A percentile compares a stretch with the other conserved stretches of the same genome.
Conservation (phyloP, 2,797 vertebrate genomes). For the Lycodopsis pacificus region DNA sequence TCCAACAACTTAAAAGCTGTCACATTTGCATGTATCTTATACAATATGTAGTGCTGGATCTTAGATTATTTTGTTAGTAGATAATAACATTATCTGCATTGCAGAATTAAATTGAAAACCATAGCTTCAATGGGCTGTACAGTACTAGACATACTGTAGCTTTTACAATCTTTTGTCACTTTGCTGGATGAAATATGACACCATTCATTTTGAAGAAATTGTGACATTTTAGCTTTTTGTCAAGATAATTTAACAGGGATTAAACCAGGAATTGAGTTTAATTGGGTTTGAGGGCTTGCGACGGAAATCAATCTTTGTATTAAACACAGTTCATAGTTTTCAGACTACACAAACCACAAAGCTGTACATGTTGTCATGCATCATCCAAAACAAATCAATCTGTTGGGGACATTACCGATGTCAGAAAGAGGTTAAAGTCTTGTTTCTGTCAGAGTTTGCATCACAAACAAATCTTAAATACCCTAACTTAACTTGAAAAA, state of each 20-base stretch:
- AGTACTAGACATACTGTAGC: background rate
- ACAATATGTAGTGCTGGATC: too few species aligned
- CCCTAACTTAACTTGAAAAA: conserved; percentile 16
- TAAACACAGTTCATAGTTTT: conserved; percentile 13
- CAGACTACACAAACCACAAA: background rate
- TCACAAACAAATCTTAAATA: conserved; percentile 32
- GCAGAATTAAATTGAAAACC: too few species aligned
- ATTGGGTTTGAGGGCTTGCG: background rate
- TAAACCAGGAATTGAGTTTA: background rate
- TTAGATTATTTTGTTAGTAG: too few species aligned
- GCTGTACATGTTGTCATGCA: background rate
- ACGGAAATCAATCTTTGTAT: background rate
- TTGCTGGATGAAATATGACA: background rate
- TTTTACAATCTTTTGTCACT: background rate
- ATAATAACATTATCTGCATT: background rate
- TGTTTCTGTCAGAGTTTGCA: conserved; percentile 6
- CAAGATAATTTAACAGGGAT: conserved; percentile 3
- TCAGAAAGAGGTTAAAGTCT: conserved; percentile 8
- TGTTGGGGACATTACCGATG: conserved; percentile 9
- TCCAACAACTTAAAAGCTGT: background rate
- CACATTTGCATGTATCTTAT: background rate
- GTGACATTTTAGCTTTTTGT: background rate
- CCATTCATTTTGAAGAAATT: background rate
- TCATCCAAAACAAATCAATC: conserved; percentile 3
- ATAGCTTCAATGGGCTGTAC: background rate